phyloP scores from a whole-genome alignment of 2,113 vertebrate species.

The Rhineura floridana region DNA sequence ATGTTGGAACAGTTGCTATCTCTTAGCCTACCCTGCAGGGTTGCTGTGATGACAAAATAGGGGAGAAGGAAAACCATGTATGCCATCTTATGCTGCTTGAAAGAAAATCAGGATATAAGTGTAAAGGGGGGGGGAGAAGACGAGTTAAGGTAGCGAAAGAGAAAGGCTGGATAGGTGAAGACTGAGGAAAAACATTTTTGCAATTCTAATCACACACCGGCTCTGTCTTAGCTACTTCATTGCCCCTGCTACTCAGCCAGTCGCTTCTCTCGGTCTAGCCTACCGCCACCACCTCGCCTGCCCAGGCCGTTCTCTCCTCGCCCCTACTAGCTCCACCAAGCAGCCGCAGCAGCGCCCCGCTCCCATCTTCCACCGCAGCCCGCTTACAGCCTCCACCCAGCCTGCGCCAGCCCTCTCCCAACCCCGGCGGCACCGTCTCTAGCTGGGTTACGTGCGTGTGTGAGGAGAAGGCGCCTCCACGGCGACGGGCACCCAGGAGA shows the following conservation, averaged over 20 bases:
- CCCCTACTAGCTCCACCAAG: background rate
- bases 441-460: background rate
- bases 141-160: background rate
- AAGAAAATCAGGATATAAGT: no score
- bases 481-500: background rate
- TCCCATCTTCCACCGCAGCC: background rate
- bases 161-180: background rate
- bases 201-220: background rate
- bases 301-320: background rate
- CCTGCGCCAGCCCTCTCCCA: background rate
- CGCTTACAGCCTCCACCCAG: background rate
- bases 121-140: no score
- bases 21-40: no score
- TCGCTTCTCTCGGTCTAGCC: background rate
- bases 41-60: no score
- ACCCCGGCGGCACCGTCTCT: background rate
- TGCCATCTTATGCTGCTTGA: no score
- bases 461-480: background rate
- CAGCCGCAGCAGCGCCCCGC: background rate
- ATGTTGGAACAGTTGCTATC: no score
- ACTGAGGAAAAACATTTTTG: background rate
- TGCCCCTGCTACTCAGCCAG: no score
- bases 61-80: no score
- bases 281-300: background rate
- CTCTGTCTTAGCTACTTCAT: no score